These are phyloP conservation scores for Corvus moneduloides DNA, from an alignment of 2,113 vertebrate species.

Conservation along the genomic window DNA sequence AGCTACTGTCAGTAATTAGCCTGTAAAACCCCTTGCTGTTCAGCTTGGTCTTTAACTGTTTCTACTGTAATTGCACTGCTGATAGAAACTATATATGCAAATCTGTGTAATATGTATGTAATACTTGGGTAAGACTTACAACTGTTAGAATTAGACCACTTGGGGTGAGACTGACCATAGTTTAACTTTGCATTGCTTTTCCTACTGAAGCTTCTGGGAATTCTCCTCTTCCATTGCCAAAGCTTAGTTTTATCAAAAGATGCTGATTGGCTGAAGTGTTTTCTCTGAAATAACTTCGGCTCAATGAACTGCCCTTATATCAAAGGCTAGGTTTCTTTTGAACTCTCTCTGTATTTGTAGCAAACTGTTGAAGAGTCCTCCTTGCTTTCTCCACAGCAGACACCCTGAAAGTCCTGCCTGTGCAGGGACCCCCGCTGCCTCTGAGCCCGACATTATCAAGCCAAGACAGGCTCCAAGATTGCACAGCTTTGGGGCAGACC, in stretches of 20 bases:
- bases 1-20: neutral
- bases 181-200: neutral
- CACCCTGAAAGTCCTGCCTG: neutral
- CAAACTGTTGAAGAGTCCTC: neutral
- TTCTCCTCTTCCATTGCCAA: neutral
- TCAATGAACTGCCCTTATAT: neutral
- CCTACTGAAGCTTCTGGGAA: neutral
- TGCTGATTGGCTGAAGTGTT: neutral
- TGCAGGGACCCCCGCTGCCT: neutral
- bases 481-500: neutral
- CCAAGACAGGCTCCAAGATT: neutral
- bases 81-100: too few relatives aligned
- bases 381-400: neutral
- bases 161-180: neutral
- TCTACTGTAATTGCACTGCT: neutral
- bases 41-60: neutral
- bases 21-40: neutral
- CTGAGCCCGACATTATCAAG: neutral
- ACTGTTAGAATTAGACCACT: neutral
- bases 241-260: neutral
- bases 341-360: neutral
- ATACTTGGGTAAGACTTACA: too few relatives aligned
- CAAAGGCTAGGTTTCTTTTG: neutral
- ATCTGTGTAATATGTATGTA: too few relatives aligned
- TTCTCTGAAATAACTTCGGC: neutral